Evolutionary conservation across 1,140 invertebrate genomes (phyloP).

Genomic region (Psilanteris sp.): DNA sequence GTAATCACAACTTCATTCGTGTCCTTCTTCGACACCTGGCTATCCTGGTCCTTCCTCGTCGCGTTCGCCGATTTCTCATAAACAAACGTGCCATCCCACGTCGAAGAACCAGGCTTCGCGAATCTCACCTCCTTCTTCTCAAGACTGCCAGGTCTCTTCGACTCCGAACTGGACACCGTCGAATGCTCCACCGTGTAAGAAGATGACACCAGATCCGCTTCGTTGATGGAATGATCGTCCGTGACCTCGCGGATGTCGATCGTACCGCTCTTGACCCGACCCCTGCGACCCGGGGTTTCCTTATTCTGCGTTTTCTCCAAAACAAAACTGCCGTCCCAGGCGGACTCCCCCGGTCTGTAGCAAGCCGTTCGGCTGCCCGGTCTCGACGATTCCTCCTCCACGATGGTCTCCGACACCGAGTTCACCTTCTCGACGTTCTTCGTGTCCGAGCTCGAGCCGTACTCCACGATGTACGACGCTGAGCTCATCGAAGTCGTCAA

Average conservation of each 20-base stretch:
- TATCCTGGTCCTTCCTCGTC: conserved; percentile 29
- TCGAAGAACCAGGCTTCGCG: conserved; percentile 55
- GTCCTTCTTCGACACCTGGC: conserved; percentile 21
- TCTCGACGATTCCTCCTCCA: conserved; percentile 60
- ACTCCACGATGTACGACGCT: conserved; percentile 68
- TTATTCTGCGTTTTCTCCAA: conserved; percentile 70
- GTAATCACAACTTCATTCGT: conserved; percentile 39
- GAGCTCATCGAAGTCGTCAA: conserved; percentile 51
- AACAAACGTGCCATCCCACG: conserved; percentile 62
- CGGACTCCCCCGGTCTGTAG: conserved; percentile 74
- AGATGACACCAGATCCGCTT: conserved; percentile 67
- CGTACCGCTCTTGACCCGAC: conserved; percentile 4
- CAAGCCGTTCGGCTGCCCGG: conserved; percentile 21
- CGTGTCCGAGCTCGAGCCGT: conserved; percentile 63
- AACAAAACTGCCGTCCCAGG: conserved; percentile 80
- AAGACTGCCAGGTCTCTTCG: conserved; percentile 41
- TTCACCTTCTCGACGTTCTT: conserved; percentile 60
- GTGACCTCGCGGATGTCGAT: conserved; percentile 71
- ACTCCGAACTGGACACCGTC: conserved; percentile 21
- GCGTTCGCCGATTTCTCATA: conserved; percentile 32
- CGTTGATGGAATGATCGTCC: conserved; percentile 73
- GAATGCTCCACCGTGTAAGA: conserved; percentile 74
- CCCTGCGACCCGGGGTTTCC: neutral
- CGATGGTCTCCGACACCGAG: conserved; percentile 64
- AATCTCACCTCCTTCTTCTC: conserved; percentile 48